phyloP scores from a whole-genome alignment of 1,140 invertebrate species.

The Drosophila pallidifrons region DNA sequence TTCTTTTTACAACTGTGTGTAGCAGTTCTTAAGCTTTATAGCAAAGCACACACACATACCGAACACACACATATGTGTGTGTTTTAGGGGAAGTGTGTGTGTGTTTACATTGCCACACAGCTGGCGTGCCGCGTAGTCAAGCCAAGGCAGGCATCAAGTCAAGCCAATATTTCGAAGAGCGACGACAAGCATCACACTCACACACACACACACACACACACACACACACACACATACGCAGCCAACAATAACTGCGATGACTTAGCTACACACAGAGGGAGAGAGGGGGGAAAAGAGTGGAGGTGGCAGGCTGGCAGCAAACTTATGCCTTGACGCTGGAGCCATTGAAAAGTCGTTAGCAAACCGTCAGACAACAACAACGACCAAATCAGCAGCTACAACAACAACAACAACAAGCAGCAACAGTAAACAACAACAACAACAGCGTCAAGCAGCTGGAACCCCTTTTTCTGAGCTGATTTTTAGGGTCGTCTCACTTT shows the following conservation, averaged over 20 bases:
- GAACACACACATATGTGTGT: background rate
- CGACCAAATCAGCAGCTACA: background rate
- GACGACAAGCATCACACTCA: constrained; percentile 22
- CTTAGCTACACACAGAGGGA: constrained; percentile 16
- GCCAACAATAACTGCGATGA: no score
- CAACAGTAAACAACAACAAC: constrained; percentile 4
- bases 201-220: constrained; percentile 37
- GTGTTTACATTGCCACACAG: constrained; percentile 70
- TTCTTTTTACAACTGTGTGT: constrained; percentile 76
- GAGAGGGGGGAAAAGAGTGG: background rate
- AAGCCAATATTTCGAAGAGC: constrained; percentile 70
- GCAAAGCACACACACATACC: constrained; percentile 28
- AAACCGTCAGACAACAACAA: constrained; percentile 54
- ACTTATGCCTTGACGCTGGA: constrained; percentile 67
- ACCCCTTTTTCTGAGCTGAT: background rate
- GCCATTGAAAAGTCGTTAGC: constrained; percentile 82
- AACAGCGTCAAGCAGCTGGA: background rate
- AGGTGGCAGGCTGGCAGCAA: constrained; percentile 46
- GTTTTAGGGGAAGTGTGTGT: constrained; percentile 19
- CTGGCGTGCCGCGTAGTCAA: constrained; percentile 54
- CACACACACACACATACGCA: constrained; percentile 47
- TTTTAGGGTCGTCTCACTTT: background rate
- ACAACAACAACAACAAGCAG: constrained; percentile 5
- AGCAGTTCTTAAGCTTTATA: constrained; percentile 74
- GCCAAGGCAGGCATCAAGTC: constrained; percentile 37